Percentiles rank a stretch among this genome's conserved stretches.
These are phyloP conservation scores for Agonopterix alstromeriana DNA, from an alignment of 2,888 invertebrate genomes.

Conservation along the genomic window DNA sequence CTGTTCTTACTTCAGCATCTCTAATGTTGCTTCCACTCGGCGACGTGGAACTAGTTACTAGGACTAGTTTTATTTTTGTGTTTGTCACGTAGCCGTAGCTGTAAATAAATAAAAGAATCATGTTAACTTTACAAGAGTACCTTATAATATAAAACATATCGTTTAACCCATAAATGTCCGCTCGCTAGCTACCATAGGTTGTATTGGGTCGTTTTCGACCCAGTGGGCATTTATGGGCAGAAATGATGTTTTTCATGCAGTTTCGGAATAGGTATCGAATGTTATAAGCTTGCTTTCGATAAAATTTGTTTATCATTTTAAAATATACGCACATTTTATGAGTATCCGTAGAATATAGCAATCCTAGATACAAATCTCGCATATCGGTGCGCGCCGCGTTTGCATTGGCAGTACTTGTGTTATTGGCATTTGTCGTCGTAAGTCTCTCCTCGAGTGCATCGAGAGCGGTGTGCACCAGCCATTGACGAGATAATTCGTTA, in stretches of 20 bases:
- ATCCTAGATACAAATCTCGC: slow-evolving; percentile 92
- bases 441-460: slow-evolving; percentile 94
- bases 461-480: slow-evolving; percentile 93
- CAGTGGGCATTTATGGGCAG: too few species aligned
- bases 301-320: not conserved
- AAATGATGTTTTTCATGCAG: too few species aligned
- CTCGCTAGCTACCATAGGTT: too few species aligned
- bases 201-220: too few species aligned
- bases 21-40: slow-evolving; percentile 90
- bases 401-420: slow-evolving; percentile 70
- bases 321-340: slow-evolving; percentile 89
- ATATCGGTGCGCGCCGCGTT: slow-evolving; percentile 81
- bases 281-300: too few species aligned
- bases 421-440: slow-evolving; percentile 44
- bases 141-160: too few species aligned
- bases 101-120: slow-evolving; percentile 19
- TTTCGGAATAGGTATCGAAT: too few species aligned
- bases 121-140: too few species aligned
- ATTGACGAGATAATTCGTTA: slow-evolving; percentile 92
- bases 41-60: slow-evolving; percentile 94
- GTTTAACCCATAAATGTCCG: too few species aligned
- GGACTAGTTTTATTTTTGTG: slow-evolving; percentile 95
- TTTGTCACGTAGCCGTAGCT: slow-evolving; percentile 98
- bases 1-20: slow-evolving; percentile 96
- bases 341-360: slow-evolving; percentile 95